Evolutionary conservation across 2,113 vertebrate genomes (phyloP), one percentile per base, ranked within the genome.

Genomic region (Empidonax traillii): DNA sequence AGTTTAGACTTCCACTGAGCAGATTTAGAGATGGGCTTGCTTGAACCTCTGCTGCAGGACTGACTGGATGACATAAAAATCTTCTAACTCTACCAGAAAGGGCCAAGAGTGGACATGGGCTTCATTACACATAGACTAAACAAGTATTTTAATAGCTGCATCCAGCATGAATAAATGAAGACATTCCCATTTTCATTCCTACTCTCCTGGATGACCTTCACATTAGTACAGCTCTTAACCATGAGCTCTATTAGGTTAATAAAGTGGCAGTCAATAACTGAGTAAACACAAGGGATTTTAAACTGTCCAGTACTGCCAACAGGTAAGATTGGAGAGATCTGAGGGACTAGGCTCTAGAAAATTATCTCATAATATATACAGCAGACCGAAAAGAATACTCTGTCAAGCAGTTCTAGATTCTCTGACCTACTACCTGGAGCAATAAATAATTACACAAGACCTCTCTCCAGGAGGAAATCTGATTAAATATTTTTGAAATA

Each of bases 1-100:
- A 7, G 20, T 33, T 85, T 41, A 62, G 41, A 62, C 37, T 78
- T 89, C 17, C 21, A 15, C 30, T 46, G 51, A 51, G 19, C 16
- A 68, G 30, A 85, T 52, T 68, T 65, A 51, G 4, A 59, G 55
- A 41, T 27, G 10, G 24, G 30, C 14, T 90, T 85, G 25, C 37
- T 33, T 24, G 67, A 85, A 84, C 3, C 21, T 73, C 91, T 83
- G 49, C 68, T 74, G 44, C 47, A 76, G 39, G 23, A 83, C 59
- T 80, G 27, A 44, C 37, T 62, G 62, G 82, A 65, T 0, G 0
- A 68, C 14, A 35, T 0, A 4, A 3, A 80, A 68, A 47, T 31
- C 30, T 46, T 52, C 30, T 6, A 41, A 62, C 28, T 46, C 44
- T 74, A 79, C 14, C 46, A 88, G 37, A 66, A 81, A 78, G 59